These are phyloP conservation scores for Tachina fera DNA, from an alignment of 2,888 invertebrate genomes.

Conservation along the genomic window DNA sequence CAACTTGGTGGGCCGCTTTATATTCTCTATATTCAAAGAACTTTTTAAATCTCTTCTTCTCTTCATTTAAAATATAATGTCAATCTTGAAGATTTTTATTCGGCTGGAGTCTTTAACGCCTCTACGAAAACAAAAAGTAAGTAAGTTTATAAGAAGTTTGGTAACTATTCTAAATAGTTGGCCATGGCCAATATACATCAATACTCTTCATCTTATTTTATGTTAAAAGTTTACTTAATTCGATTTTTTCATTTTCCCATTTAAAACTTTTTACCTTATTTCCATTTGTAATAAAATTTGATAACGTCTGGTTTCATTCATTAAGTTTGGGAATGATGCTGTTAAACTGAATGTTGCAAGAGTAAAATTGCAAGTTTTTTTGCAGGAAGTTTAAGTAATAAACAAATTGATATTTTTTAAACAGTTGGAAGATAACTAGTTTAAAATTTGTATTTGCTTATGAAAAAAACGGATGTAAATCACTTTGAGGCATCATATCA, in stretches of 20 bases:
- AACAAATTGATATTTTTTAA: constrained; percentile 58
- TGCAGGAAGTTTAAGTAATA: constrained; percentile 66
- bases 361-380: constrained; percentile 41
- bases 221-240: constrained; percentile 35
- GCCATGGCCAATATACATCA: constrained; percentile 10
- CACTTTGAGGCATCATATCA: constrained; percentile 62
- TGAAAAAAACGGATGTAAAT: constrained; percentile 60
- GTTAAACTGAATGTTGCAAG: neutral
- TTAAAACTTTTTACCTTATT: neutral
- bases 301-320: constrained; percentile 9
- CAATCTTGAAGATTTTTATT: neutral
- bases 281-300: constrained; percentile 26
- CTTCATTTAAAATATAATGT: neutral
- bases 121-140: neutral
- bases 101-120: neutral
- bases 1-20: no score
- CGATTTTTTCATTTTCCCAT: neutral
- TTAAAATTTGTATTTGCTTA: constrained; percentile 27
- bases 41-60: neutral
- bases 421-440: constrained; percentile 47
- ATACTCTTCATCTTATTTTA: constrained; percentile 48
- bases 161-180: constrained; percentile 44
- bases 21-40: no score
- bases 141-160: constrained; percentile 58
- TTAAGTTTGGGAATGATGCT: constrained; percentile 35